Percentiles rank a stretch among this genome's conserved stretches.
Conservation (phyloP, 2,797 vertebrate genomes). For the Acipenser ruthenus region DNA sequence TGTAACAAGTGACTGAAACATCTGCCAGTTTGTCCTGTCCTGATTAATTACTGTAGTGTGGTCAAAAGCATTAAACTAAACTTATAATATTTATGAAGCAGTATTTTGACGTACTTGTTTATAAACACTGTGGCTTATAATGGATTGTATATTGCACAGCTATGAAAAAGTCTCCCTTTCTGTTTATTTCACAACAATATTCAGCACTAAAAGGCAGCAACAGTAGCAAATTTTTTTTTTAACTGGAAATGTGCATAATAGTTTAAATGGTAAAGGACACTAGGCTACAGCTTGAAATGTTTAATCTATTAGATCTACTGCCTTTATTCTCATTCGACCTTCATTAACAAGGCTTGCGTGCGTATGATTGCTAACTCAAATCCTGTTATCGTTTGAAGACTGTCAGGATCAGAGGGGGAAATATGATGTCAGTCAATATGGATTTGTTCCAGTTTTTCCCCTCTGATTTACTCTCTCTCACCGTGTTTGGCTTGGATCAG, state of each 20-base stretch:
- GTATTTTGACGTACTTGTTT: no score
- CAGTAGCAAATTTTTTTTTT: no score
- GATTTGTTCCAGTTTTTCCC: constrained; percentile 2
- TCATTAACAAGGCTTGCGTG: not conserved
- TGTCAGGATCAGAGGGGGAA: constrained; percentile 2
- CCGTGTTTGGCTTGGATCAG: not conserved
- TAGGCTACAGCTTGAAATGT: no score
- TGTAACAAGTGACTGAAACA: constrained; percentile 37
- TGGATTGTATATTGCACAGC: no score
- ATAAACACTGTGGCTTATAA: no score
- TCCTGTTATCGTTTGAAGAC: not conserved
- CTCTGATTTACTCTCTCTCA: not conserved
- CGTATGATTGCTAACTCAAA: not conserved
- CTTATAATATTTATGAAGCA: not conserved
- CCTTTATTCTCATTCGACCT: no score
- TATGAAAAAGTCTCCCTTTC: no score
- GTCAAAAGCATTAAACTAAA: constrained; percentile 33
- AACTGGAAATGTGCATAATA: no score
- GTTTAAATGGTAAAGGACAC: no score
- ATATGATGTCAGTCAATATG: not conserved
- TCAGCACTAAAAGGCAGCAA: no score
- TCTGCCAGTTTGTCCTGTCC: constrained; percentile 53
- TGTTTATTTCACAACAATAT: no score
- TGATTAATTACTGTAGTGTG: constrained; percentile 34
- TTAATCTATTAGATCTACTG: no score